These are phyloP conservation scores for Xiphophorus birchmanni DNA, from an alignment of 2,797 vertebrate species.

Conservation along the genomic window DNA sequence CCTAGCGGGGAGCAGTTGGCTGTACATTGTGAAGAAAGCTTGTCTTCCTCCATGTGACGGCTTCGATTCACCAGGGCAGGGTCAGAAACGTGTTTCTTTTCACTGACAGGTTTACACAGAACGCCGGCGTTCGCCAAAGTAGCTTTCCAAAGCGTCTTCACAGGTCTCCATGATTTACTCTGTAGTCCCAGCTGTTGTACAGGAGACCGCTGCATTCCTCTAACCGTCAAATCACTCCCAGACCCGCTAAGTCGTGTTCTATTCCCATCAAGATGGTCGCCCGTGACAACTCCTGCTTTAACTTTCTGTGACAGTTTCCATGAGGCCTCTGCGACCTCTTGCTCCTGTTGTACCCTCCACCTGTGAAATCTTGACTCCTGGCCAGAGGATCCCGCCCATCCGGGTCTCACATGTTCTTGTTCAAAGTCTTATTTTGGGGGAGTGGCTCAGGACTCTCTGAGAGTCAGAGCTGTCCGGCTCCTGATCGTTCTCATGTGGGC, in stretches of 20 bases:
- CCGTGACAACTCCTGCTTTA: conserved; percentile 24
- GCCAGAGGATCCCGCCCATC: conserved; percentile 35
- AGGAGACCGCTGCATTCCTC: conserved; percentile 14
- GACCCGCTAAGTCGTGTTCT: conserved; percentile 25
- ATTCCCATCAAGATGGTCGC: conserved; percentile 25
- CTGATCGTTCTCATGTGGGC: conserved; percentile 22
- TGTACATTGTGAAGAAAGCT: neutral
- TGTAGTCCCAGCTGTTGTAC: conserved; percentile 42
- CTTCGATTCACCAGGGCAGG: neutral
- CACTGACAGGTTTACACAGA: neutral
- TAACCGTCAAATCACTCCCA: conserved; percentile 34
- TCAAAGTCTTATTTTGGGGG: conserved; percentile 34
- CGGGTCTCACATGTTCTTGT: conserved; percentile 53
- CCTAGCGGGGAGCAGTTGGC: neutral
- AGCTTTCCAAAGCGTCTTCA: conserved; percentile 10
- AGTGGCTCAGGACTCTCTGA: neutral
- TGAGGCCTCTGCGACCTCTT: neutral
- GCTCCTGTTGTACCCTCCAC: conserved; percentile 9
- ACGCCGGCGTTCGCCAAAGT: conserved; percentile 4
- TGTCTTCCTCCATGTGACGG: neutral
- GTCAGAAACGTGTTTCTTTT: neutral
- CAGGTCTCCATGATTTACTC: conserved; percentile 13
- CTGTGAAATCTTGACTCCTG: conserved; percentile 29
- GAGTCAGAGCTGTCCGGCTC: conserved; percentile 28
- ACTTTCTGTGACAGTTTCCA: neutral